phyloP scores from a whole-genome alignment of 2,797 vertebrate genomes.

The Cetoscarus ocellatus region DNA sequence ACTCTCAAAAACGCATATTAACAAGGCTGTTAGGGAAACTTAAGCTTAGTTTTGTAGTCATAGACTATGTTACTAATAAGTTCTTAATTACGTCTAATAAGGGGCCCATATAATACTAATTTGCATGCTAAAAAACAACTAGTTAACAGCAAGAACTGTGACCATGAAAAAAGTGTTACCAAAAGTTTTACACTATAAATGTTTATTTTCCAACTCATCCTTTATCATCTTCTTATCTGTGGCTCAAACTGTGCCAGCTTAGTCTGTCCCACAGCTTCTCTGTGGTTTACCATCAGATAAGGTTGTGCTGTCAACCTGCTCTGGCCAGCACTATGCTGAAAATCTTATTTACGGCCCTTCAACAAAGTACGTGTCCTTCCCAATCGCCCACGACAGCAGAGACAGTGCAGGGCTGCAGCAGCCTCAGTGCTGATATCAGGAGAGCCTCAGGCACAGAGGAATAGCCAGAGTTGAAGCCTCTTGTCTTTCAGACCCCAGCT shows the following conservation, averaged over 20 bases:
- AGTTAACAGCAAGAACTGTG: too few species aligned
- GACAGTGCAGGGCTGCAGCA: slow-evolving; percentile 44
- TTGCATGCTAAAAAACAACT: too few species aligned
- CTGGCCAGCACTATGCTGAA: slow-evolving; percentile 51
- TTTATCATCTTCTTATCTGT: slow-evolving; percentile 66
- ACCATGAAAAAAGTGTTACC: too few species aligned
- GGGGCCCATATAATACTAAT: too few species aligned
- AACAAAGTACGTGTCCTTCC: slow-evolving; percentile 70
- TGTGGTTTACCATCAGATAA: slow-evolving; percentile 77
- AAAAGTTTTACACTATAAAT: slow-evolving; percentile 20
- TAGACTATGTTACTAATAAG: too few species aligned
- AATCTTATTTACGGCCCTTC: slow-evolving; percentile 80
- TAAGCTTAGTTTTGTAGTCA: too few species aligned
- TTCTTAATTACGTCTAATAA: too few species aligned
- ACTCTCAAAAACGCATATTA: too few species aligned
- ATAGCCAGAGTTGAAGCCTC: slow-evolving; percentile 33
- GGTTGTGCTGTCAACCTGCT: slow-evolving; percentile 67
- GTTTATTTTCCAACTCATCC: slow-evolving; percentile 39
- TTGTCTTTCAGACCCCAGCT: slow-evolving; percentile 59
- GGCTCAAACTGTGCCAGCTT: slow-evolving; percentile 52
- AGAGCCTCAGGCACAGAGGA: slow-evolving; percentile 54
- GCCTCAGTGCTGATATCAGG: slow-evolving; percentile 63
- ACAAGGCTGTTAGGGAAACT: too few species aligned
- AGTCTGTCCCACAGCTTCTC: slow-evolving; percentile 46
- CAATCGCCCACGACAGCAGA: slow-evolving; percentile 60